These are phyloP conservation scores for Dyspetes luteomarginatus DNA, from an alignment of 2,888 invertebrate species.

Conservation along the genomic window DNA sequence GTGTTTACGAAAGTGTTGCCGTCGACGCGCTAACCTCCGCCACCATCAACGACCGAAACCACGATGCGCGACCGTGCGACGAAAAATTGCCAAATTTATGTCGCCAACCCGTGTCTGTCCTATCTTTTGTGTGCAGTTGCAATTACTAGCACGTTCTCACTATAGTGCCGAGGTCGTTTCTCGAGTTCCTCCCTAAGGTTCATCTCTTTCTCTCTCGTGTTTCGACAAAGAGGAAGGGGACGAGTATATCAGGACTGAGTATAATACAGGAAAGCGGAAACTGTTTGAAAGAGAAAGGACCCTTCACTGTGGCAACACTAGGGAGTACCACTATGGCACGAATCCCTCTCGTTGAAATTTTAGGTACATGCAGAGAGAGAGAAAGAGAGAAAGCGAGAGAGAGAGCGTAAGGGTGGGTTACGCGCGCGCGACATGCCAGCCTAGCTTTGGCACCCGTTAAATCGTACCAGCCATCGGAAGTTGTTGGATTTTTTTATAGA, in stretches of 20 bases:
- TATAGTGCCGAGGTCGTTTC: conserved; percentile 2
- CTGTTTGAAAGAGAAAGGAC: conserved; percentile 50
- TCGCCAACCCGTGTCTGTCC: conserved; percentile 38
- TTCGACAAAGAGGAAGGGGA: conserved; percentile 9
- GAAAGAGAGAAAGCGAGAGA: too few species aligned
- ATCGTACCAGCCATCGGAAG: conserved; percentile 63
- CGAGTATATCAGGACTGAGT: conserved; percentile 42
- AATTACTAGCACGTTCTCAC: conserved; percentile 65
- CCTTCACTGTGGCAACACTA: conserved; percentile 12
- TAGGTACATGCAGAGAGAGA: neutral
- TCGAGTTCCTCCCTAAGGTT: neutral
- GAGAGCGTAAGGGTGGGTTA: conserved; percentile 35
- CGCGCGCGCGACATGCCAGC: conserved; percentile 47
- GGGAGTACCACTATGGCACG: neutral
- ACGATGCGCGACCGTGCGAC: conserved; percentile 16
- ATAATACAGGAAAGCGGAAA: conserved; percentile 57
- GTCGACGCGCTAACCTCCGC: conserved; percentile 40
- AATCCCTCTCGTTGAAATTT: conserved; percentile 23
- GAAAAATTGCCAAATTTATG: conserved; percentile 72
- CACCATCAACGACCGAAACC: conserved; percentile 57
- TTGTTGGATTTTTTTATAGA: conserved; percentile 65
- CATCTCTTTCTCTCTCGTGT: neutral
- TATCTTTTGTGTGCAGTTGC: conserved; percentile 50
- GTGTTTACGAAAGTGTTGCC: conserved; percentile 69
- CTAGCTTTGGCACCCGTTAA: conserved; percentile 65